These are phyloP conservation scores for Drosophila paramelanica DNA, from an alignment of 2,888 invertebrate species.

Conservation along the genomic window DNA sequence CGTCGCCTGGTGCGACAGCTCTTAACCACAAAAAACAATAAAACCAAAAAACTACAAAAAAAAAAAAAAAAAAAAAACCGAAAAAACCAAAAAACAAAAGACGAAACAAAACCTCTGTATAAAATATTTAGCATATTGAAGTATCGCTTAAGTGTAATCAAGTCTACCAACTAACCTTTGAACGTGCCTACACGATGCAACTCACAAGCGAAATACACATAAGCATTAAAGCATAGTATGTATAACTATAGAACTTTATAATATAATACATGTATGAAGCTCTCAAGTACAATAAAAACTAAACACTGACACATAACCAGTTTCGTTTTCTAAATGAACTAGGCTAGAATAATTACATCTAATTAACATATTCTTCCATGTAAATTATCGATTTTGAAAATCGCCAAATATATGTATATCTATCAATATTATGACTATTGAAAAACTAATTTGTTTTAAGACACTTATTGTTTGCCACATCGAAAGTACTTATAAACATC, in stretches of 20 bases:
- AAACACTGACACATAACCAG: constrained; percentile 5
- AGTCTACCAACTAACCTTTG: constrained; percentile 66
- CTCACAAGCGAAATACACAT: constrained; percentile 2
- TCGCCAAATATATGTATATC: background rate
- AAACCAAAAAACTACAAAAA: background rate
- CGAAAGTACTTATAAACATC: background rate
- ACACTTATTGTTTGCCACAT: too few relatives aligned
- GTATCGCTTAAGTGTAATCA: constrained; percentile 50
- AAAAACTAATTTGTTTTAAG: too few relatives aligned
- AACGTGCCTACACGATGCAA: constrained; percentile 65
- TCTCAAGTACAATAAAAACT: constrained; percentile 29
- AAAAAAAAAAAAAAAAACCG: background rate
- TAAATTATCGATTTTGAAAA: background rate
- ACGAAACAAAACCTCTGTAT: constrained; percentile 17
- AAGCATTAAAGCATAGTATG: constrained; percentile 5
- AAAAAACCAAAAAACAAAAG: background rate
- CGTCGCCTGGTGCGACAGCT: background rate
- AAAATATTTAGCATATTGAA: constrained; percentile 30
- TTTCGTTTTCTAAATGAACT: background rate
- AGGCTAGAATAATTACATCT: background rate
- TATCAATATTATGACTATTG: background rate
- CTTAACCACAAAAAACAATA: background rate
- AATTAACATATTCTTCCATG: background rate
- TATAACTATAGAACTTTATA: background rate
- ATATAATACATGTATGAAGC: constrained; percentile 10